Evolutionary conservation across 2,797 vertebrate genomes (phyloP), one percentile per base, ranked within the genome.

Genomic region (Dromococcyx pavoninus): DNA sequence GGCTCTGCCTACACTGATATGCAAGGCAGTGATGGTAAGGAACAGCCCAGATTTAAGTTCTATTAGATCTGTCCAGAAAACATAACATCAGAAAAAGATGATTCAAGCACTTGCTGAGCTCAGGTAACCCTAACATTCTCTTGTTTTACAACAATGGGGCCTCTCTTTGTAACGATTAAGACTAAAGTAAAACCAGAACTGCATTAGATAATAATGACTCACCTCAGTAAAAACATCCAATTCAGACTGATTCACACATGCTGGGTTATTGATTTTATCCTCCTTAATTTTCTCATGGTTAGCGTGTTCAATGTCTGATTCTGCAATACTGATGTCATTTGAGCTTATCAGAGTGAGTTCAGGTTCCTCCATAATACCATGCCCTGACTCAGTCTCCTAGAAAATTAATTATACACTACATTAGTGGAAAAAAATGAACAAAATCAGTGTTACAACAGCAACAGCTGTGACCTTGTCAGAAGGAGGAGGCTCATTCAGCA

Each of bases 301-400:
- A 11, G 83, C 56, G 57, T 82, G 48, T 30, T 93, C 96, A 10
- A 9, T 32, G 5, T 98, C 98, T 13, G 94, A 97, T 73, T 98
- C 98, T 69, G 97, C 94, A 77, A 97, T 46, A 9, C 98, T 98
- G 65, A 96, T 96, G 69, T 99, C 98, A 5, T 97, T 98, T 82
- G 98, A 96, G 91, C 98, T 99, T 77, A 98, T 60, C 39, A 99
- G 87, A 1, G 98, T 98, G 54, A 99, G 97, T 54, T 98, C 98
- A 3, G 99, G 98, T 94, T 99, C 98, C 92, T 99, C 99, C 97
- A 99, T 97, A 95, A 99, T 99, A 10, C 99, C 99, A 78, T 10
- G 73, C 57, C 97, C 97, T 71, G 87, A 92, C 41, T 95, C 97
- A 3, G 93, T 89, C 61, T 98, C 98, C 99, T 99, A 79, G 60